Percentiles rank a stretch among this genome's conserved stretches.
Evolutionary conservation across 2,113 vertebrate species (phyloP).

Genomic region (Anthoscopus minutus): DNA sequence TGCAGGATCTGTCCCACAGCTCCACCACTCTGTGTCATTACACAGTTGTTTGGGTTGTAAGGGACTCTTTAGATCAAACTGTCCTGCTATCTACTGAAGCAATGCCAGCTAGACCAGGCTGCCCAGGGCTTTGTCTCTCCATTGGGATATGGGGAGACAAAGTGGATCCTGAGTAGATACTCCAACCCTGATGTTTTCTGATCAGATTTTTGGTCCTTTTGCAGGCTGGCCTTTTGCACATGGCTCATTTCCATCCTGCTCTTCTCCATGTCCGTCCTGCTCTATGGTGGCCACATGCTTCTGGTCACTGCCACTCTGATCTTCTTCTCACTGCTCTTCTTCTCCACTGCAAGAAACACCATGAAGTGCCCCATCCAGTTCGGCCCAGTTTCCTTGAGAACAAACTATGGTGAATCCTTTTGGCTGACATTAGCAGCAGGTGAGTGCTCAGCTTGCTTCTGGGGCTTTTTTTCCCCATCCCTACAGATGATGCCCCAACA

Average conservation of each 20-base stretch:
- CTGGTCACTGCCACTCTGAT: conserved; percentile 78
- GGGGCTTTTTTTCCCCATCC: not conserved
- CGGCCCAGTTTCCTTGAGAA: conserved; percentile 70
- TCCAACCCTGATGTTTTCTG: not conserved
- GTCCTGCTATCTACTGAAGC: not conserved
- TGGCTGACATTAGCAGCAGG: conserved; percentile 88
- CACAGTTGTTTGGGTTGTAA: not conserved
- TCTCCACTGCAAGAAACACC: conserved; percentile 72
- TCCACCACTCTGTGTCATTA: not conserved
- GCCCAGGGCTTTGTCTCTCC: not conserved
- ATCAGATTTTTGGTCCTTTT: not conserved
- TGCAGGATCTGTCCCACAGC: not conserved
- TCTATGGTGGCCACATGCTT: conserved; percentile 84
- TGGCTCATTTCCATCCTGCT: conserved; percentile 89
- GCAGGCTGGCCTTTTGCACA: conserved; percentile 90
- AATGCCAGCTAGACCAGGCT: not conserved
- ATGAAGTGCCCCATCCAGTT: conserved; percentile 76
- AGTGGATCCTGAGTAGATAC: not conserved
- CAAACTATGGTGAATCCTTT: conserved; percentile 82
- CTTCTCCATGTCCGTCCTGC: conserved; percentile 82
- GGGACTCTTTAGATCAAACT: not conserved
- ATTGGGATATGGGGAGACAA: fast-evolving
- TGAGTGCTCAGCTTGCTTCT: conserved; percentile 25
- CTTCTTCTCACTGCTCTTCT: conserved; percentile 83
- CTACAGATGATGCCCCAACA: not conserved